Evolutionary conservation across 92 coral and sea anemone genomes (phyloP), one percentile per base, ranked within the genome.

Genomic region (Diadumene lineata): DNA sequence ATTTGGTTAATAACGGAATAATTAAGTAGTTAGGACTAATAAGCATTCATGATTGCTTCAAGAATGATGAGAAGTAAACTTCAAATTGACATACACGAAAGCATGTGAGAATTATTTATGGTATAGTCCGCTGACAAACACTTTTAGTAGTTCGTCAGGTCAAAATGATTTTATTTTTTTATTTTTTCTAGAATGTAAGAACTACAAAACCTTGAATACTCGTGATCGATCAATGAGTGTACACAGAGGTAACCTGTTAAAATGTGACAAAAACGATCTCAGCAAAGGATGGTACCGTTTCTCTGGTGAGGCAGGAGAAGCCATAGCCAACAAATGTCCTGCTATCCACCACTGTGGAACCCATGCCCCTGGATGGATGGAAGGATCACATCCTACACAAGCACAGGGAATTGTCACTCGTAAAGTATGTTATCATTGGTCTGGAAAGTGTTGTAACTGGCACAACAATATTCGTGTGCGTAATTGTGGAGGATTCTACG

Each of bases 281-380:
- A 28, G 1, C 53, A 56, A 29, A 15, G 29, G 31, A 7, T 71
- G 76, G 76, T 71, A 71, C 38, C 65, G 76, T 24, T 55, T 71
- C 53, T n/a, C 7, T 2, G 76, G 76, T 31, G 28, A 19, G 11
- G 76, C 76, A 11, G 76, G 76, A 4, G 10, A 1, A 25, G 50
- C n/a, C 7, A 71, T 71, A 31, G 27, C 76, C 55, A 71, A 61
- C 30, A 0, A 7, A 16, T 51, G 62, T 55, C 33, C 30, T 17
- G 43, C 76, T 30, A 56, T 10, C 6, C 38, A 71, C 33, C 66
- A 31, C 31, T 71, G 76, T 33, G 76, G 76, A 26, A 56, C 76
- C 21, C 66, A 56, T 27, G 76, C 76, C 32, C 76, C 76, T 56
- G 76, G 76, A 32, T 71, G 76, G 76, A 30, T 71, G 76, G 21